Evolutionary conservation across 2,888 invertebrate species (phyloP).

Genomic region (Brenthis daphne): DNA sequence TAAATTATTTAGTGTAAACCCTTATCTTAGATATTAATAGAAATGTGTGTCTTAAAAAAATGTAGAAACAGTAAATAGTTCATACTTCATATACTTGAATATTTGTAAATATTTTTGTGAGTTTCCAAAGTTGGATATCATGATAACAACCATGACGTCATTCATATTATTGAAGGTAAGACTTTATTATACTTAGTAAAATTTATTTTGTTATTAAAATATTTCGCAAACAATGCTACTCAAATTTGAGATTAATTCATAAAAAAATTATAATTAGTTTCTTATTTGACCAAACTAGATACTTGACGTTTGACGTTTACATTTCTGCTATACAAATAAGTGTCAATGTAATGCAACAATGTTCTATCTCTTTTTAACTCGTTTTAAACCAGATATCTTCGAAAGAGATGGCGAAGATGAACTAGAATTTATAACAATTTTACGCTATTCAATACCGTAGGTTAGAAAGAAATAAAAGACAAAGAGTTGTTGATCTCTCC

Average conservation of each 20-base stretch:
- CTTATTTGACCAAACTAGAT: constrained; percentile 63
- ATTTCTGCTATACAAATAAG: constrained; percentile 31
- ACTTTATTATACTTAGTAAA: constrained; percentile 28
- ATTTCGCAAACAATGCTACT: constrained; percentile 15
- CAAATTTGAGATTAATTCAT: constrained; percentile 27
- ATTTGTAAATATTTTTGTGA: constrained; percentile 65
- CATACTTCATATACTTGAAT: constrained; percentile 44
- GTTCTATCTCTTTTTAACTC: constrained; percentile 56
- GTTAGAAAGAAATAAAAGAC: constrained; percentile 69
- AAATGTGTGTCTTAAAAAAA: constrained; percentile 61
- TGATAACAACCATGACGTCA: constrained; percentile 83
- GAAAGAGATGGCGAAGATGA: constrained; percentile 40
- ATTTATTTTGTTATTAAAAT: constrained; percentile 10
- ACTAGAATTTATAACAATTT: constrained; percentile 41
- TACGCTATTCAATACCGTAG: constrained; percentile 44
- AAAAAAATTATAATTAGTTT: constrained; percentile 64
- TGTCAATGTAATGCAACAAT: constrained; percentile 27
- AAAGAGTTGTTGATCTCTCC: constrained; percentile 34
- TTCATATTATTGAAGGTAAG: constrained; percentile 80
- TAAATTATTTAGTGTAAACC: constrained; percentile 53
- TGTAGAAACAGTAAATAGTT: constrained; percentile 53
- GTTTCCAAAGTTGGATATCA: constrained; percentile 74
- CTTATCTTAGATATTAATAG: constrained; percentile 50
- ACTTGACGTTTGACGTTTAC: constrained; percentile 67
- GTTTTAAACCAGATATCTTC: constrained; percentile 14